Percentiles rank a stretch among this genome's conserved stretches.
phyloP scores from a whole-genome alignment of 2,797 vertebrate species.

The Pantherophis vulpinus region DNA sequence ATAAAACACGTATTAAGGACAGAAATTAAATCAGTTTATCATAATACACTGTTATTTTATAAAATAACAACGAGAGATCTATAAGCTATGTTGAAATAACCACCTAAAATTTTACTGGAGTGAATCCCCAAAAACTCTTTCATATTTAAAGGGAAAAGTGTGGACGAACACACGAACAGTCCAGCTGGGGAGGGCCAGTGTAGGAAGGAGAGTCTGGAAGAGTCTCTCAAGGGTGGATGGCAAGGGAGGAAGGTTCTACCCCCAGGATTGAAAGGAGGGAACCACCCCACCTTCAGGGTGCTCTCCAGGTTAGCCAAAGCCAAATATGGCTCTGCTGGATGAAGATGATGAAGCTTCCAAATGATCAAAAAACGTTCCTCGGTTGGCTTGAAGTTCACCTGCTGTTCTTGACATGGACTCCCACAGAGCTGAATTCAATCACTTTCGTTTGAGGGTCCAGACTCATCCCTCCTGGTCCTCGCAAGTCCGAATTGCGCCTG shows the following conservation, averaged over 20 bases:
- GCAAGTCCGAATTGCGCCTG: constrained; percentile 60
- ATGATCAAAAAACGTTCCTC: background rate
- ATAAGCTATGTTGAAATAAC: background rate
- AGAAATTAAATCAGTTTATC: background rate
- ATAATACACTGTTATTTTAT: background rate
- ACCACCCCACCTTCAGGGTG: background rate
- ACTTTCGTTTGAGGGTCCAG: constrained; percentile 76
- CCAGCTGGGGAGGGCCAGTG: background rate
- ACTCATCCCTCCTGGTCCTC: constrained; percentile 29
- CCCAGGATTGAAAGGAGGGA: background rate
- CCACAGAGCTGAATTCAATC: constrained; percentile 77
- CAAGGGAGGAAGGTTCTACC: background rate
- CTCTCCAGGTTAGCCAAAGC: background rate
- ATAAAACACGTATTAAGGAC: background rate
- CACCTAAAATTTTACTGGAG: background rate
- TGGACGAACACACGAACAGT: background rate
- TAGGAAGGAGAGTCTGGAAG: background rate
- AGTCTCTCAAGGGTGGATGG: background rate
- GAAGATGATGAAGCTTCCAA: background rate
- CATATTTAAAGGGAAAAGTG: background rate
- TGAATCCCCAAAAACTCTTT: background rate
- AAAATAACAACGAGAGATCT: background rate
- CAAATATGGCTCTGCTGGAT: background rate
- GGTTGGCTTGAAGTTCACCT: constrained; percentile 67
- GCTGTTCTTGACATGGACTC: constrained; percentile 65